Conservation (phyloP, 2,113 vertebrate species). For the Natator depressus region DNA sequence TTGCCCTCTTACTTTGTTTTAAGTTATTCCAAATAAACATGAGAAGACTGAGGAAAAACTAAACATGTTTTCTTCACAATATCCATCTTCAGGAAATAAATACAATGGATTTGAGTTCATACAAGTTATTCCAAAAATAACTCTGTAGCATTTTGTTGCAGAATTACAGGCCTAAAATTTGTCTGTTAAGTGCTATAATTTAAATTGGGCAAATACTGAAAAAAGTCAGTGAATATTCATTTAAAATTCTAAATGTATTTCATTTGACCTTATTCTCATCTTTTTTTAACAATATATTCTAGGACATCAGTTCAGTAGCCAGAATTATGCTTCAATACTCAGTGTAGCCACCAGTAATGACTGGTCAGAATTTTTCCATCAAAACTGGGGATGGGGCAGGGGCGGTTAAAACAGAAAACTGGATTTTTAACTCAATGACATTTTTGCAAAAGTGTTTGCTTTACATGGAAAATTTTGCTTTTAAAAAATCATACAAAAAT, state of each 20-base stretch:
- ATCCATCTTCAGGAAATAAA: not conserved
- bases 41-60: not conserved
- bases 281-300: not conserved
- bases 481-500: not conserved
- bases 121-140: not conserved
- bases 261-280: not conserved
- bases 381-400: not conserved
- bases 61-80: not conserved
- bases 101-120: not conserved
- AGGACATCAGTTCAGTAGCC: not conserved
- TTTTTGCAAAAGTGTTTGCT: not conserved
- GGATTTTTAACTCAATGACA: not conserved
- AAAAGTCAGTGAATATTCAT: not conserved
- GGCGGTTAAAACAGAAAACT: not conserved
- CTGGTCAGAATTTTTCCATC: not conserved
- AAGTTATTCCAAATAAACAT: not conserved
- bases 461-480: not conserved
- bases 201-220: rapidly evolving
- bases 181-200: not conserved
- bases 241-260: not conserved
- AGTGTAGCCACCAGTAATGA: not conserved
- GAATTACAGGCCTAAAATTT: not conserved
- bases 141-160: not conserved
- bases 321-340: not conserved
- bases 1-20: not conserved